Evolutionary conservation across 2,113 vertebrate genomes (phyloP), one percentile per base, ranked within the genome.

Genomic region (Xiphophorus couchianus): DNA sequence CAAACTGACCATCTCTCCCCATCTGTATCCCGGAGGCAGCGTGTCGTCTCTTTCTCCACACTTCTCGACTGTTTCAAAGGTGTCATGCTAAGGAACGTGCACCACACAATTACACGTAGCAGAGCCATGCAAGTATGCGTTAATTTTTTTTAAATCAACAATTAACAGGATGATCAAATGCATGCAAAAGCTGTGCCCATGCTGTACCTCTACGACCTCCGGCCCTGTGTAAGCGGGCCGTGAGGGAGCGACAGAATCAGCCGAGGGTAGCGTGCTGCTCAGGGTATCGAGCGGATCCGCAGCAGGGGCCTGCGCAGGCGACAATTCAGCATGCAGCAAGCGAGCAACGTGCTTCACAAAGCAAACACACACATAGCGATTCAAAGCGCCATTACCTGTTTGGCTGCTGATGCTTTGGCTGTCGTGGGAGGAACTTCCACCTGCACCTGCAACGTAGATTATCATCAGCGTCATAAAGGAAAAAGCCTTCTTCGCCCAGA

Each of bases 21-120:
- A 80, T 89, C 93, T 93, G 92, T 94, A 94, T 42, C 73, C 84
- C 3, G 93, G 93, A 58, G 94, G 94, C 60, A 95, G 84, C 4
- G 94, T 90, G 77, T 77, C 77, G 0, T 95, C 93, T 79, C 79
- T 83, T n/a, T 87, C 94, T 68, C 94, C 94, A 81, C 86, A 91
- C 42, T 78, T 77, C 1, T 58, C 25, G 63, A 30, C 87, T 22
- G 71, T 76, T 66, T 79, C 68, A 17, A 68, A 1, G 0, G 37
- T 90, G 69, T 89, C 78, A 86, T 42, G 84, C 93, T 95, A 89
- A 25, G 84, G 89, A 28, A 89, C 87, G 90, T 88, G 84, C 89
- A 78, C 71, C 66, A 71, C 62, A 85, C 76, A 54, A 65, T 88
- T 82, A 91, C 35, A 63, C 66, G 83, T 62, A 73, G 27, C 58